Conservation (phyloP, 1,140 invertebrate species). For the Drosophila arawakana region DNA sequence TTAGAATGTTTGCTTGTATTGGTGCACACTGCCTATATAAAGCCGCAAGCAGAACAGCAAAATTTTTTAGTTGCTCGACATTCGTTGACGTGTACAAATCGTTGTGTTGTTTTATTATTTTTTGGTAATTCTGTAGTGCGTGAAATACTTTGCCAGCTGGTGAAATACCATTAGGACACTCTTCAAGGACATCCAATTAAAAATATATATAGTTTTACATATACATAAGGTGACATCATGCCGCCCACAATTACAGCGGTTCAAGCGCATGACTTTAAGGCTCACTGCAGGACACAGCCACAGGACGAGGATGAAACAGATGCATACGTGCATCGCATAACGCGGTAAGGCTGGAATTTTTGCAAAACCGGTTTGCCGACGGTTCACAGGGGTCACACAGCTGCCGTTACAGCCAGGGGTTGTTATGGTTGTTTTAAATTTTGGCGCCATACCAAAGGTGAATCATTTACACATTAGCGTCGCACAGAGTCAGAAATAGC, state of each 20-base stretch:
- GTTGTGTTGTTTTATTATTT: slow-evolving; percentile 6
- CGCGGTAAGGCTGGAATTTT: slow-evolving; percentile 62
- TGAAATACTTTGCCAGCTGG: slow-evolving; percentile 19
- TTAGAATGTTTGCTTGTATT: slow-evolving; percentile 18
- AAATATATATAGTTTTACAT: not conserved
- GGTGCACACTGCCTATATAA: slow-evolving; percentile 52
- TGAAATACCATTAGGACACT: slow-evolving; percentile 2
- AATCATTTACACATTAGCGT: not conserved
- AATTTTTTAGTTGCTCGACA: slow-evolving; percentile 66
- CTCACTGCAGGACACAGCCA: slow-evolving; percentile 45
- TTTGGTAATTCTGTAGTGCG: not conserved
- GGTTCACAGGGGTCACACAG: slow-evolving; percentile 28
- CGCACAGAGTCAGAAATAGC: not conserved
- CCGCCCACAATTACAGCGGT: slow-evolving; percentile 69
- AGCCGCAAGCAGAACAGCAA: slow-evolving; percentile 8
- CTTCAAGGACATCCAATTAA: slow-evolving; percentile 43
- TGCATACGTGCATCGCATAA: slow-evolving; percentile 55
- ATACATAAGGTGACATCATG: slow-evolving; percentile 63
- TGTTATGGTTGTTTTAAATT: slow-evolving; percentile 23
- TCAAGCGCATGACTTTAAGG: slow-evolving; percentile 62
- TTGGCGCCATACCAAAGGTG: slow-evolving; percentile 25
- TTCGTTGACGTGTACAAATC: slow-evolving; percentile 53
- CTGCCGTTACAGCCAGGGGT: slow-evolving; percentile 24
- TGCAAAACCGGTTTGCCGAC: slow-evolving; percentile 36
- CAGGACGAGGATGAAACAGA: slow-evolving; percentile 64